A percentile compares a stretch with the other conserved stretches of the same genome.
Evolutionary conservation across 1,140 invertebrate genomes (phyloP).

Genomic region (Drosophila orosa): DNA sequence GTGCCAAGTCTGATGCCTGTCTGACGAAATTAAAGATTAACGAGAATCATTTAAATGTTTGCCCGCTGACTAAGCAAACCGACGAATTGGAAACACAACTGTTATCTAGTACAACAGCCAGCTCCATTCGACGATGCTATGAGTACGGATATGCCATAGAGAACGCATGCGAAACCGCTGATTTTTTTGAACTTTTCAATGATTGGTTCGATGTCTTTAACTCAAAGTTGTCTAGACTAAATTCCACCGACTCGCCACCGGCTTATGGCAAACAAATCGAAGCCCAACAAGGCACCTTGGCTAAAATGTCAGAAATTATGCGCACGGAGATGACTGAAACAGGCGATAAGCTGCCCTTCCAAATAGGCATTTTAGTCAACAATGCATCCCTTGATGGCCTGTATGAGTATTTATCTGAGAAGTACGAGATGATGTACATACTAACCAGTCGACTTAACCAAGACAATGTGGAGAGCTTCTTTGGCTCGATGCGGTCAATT

Average conservation of each 20-base stretch:
- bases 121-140: neutral
- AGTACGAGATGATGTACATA: neutral
- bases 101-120: neutral
- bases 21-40: conserved; percentile 19
- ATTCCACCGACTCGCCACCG: conserved; percentile 9
- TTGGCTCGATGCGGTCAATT: conserved; percentile 4
- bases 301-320: conserved; percentile 22
- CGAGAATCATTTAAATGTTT: conserved; percentile 1
- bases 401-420: neutral
- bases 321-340: conserved; percentile 1
- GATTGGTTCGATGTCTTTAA: conserved; percentile 32
- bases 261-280: conserved; percentile 14
- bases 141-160: conserved; percentile 3
- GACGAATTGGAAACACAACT: neutral
- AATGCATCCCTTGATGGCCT: conserved; percentile 6
- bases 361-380: conserved; percentile 6
- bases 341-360: conserved; percentile 13
- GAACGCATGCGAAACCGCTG: conserved; percentile 24
- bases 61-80: neutral
- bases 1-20: conserved; percentile 3
- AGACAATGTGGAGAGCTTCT: neutral
- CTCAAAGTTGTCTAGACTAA: conserved; percentile 20
- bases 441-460: neutral
- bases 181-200: conserved; percentile 9
- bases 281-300: conserved; percentile 10